These are phyloP conservation scores for Micropterix aruncella DNA, from an alignment of 2,888 invertebrate genomes.

Conservation along the genomic window DNA sequence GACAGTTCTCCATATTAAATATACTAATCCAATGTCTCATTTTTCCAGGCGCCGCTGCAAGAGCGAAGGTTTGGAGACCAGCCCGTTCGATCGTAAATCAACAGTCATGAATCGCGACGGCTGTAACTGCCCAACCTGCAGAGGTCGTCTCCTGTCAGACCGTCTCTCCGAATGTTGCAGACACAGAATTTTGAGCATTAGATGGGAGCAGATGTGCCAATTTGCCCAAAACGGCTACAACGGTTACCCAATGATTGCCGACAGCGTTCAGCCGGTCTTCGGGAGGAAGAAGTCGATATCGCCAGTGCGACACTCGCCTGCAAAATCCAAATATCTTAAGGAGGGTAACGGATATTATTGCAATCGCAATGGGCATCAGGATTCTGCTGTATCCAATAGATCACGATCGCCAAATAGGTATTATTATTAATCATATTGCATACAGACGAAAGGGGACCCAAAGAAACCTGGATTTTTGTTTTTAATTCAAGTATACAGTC, in stretches of 20 bases:
- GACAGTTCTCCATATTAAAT: too few relatives aligned
- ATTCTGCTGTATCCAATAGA: neutral
- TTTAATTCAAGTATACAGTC: too few relatives aligned
- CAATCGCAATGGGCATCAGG: neutral
- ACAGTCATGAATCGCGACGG: neutral
- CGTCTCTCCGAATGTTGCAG: neutral
- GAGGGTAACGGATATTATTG: neutral
- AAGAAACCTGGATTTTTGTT: too few relatives aligned
- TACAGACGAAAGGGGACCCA: too few relatives aligned
- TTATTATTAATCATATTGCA: too few relatives aligned
- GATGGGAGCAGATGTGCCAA: neutral
- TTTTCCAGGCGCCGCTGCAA: constrained; percentile 27
- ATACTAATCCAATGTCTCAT: too few relatives aligned
- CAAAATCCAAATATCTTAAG: neutral
- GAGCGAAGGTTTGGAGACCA: constrained; percentile 35
- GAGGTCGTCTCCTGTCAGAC: neutral
- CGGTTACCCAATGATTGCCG: neutral
- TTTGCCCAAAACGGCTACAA: neutral
- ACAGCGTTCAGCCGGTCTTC: neutral
- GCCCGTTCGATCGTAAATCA: constrained; percentile 23
- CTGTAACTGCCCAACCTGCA: neutral
- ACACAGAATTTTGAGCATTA: neutral
- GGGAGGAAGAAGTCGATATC: neutral
- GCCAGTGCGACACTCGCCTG: neutral
- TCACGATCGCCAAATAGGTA: neutral